Evolutionary conservation across 2,113 vertebrate genomes (phyloP).

Genomic region (Bubo blakistoni): DNA sequence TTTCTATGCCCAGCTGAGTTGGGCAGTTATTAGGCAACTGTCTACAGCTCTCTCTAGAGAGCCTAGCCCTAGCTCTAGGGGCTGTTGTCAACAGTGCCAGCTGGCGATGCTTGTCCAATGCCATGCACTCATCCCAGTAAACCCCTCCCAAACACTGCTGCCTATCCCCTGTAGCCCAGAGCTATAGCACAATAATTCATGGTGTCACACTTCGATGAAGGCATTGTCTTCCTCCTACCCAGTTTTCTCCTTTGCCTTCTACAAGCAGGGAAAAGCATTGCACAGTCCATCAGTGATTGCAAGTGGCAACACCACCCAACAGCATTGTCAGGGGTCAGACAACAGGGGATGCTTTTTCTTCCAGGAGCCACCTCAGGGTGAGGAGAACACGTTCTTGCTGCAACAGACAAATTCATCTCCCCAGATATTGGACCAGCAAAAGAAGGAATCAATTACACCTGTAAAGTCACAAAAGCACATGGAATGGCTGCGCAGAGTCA

Average conservation of each 20-base stretch:
- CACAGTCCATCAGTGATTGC: background rate
- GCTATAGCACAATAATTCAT: background rate
- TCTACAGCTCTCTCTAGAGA: background rate
- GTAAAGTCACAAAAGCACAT: background rate
- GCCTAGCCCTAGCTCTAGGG: background rate
- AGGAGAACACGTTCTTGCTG: background rate
- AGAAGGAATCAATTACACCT: background rate
- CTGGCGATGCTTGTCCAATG: background rate
- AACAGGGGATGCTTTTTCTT: background rate
- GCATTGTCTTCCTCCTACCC: background rate
- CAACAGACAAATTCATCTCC: background rate
- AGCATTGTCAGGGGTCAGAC: background rate
- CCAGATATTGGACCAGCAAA: background rate
- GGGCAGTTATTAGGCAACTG: background rate
- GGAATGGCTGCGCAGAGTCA: background rate
- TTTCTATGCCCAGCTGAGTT: background rate
- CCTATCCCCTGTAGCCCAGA: background rate
- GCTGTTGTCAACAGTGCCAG: background rate
- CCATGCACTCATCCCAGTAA: background rate
- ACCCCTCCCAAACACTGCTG: background rate
- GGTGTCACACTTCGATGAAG: background rate
- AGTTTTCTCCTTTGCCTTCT: background rate
- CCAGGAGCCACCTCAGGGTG: accelerated
- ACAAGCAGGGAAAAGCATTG: background rate
- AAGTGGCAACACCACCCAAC: background rate